Percentiles rank a stretch among this genome's conserved stretches.
These are phyloP conservation scores for Menura novaehollandiae DNA, from an alignment of 2,113 vertebrate species.

Conservation along the genomic window DNA sequence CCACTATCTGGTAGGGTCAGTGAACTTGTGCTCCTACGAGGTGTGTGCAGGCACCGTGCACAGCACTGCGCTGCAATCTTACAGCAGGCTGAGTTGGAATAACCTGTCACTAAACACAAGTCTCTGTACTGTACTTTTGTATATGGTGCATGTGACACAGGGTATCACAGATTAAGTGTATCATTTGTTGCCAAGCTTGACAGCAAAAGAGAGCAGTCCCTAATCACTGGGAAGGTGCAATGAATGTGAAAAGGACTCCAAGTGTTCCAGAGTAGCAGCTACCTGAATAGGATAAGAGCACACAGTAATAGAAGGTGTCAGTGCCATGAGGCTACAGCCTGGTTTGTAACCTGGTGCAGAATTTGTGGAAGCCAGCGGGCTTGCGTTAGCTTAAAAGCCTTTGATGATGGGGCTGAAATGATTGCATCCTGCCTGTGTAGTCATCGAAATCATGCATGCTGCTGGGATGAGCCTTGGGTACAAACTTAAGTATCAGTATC, in stretches of 20 bases:
- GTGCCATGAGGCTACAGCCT: neutral
- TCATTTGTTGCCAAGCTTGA: neutral
- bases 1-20: rapidly evolving
- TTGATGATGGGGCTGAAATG: neutral
- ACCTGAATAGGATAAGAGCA: neutral
- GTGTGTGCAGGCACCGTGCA: neutral
- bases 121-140: rapidly evolving
- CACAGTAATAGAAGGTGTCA: neutral
- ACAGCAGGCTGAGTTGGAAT: neutral
- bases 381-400: neutral
- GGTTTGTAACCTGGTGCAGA: neutral
- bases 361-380: neutral
- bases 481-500: neutral
- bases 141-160: rapidly evolving
- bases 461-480: neutral
- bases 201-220: neutral
- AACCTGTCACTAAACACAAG: neutral
- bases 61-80: rapidly evolving
- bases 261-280: neutral
- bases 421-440: neutral
- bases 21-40: neutral
- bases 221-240: neutral
- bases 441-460: neutral
- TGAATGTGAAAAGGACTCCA: neutral
- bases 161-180: neutral